These are phyloP conservation scores for Macrosiphum euphorbiae DNA, from an alignment of 2,888 invertebrate genomes.

Conservation along the genomic window DNA sequence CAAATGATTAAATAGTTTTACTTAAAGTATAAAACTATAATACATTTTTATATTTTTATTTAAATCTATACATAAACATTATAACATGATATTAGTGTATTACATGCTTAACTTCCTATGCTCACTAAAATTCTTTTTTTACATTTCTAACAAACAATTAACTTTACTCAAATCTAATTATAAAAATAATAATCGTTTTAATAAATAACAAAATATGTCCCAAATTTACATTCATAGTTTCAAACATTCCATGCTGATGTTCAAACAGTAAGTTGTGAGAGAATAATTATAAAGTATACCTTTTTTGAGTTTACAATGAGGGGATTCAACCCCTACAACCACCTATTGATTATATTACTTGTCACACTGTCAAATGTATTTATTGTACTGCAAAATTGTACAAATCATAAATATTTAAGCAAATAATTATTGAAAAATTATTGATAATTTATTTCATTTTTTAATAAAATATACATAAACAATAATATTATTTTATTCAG, in stretches of 20 bases:
- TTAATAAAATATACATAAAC: slow-evolving; percentile 46
- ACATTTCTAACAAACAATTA: not conserved
- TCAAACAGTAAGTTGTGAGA: not conserved
- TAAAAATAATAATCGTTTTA: not conserved
- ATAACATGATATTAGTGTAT: not conserved
- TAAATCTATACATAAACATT: not conserved
- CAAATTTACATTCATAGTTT: not conserved
- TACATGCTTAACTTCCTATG: not conserved
- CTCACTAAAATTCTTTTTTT: not conserved
- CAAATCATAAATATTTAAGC: not conserved
- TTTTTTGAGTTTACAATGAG: not conserved
- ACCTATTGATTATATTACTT: not conserved
- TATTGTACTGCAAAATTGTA: not conserved
- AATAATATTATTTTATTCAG: slow-evolving; percentile 31
- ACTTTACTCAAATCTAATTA: not conserved
- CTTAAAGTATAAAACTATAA: not conserved
- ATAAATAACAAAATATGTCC: not conserved
- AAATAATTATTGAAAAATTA: slow-evolving; percentile 2
- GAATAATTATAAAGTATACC: not conserved
- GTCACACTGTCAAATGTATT: not conserved
- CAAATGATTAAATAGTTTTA: not conserved
- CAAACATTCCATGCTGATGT: not conserved
- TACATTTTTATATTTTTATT: not conserved
- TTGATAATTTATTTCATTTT: slow-evolving; percentile 42
- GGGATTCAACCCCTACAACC: not conserved